Evolutionary conservation across 2,113 vertebrate species (phyloP).

Genomic region (Delphinapterus leucas): DNA sequence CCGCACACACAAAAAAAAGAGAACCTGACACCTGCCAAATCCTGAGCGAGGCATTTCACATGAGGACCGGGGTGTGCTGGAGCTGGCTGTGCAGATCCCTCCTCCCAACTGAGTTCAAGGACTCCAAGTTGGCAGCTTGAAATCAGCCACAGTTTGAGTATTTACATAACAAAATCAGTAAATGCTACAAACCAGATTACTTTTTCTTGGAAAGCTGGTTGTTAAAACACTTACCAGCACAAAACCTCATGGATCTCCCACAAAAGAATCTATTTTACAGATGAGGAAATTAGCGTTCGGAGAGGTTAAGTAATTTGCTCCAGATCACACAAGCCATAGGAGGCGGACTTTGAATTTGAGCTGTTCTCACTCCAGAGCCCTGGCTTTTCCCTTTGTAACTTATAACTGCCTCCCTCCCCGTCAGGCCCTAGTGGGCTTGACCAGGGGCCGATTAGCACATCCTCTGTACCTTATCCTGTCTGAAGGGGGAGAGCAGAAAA

Average conservation of each 20-base stretch:
- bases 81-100: fast-evolving
- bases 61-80: fast-evolving
- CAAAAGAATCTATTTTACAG: background rate
- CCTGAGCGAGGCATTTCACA: background rate
- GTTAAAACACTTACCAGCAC: background rate
- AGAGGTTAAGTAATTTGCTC: background rate
- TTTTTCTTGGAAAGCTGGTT: background rate
- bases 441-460: background rate
- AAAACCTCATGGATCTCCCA: background rate
- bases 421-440: background rate
- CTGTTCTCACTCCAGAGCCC: background rate
- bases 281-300: background rate
- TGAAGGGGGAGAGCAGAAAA: background rate
- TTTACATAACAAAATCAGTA: background rate
- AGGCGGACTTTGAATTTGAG: background rate
- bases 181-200: background rate
- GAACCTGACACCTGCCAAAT: background rate
- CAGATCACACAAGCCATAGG: background rate
- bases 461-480: background rate
- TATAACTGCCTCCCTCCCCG: background rate
- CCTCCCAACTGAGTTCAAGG: background rate
- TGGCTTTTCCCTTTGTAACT: background rate
- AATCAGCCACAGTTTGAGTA: background rate
- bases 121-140: background rate
- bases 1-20: too few relatives aligned